A percentile compares a stretch with the other conserved stretches of the same genome.
phyloP scores from a whole-genome alignment of 2,113 vertebrate genomes.

The Nerophis ophidion region DNA sequence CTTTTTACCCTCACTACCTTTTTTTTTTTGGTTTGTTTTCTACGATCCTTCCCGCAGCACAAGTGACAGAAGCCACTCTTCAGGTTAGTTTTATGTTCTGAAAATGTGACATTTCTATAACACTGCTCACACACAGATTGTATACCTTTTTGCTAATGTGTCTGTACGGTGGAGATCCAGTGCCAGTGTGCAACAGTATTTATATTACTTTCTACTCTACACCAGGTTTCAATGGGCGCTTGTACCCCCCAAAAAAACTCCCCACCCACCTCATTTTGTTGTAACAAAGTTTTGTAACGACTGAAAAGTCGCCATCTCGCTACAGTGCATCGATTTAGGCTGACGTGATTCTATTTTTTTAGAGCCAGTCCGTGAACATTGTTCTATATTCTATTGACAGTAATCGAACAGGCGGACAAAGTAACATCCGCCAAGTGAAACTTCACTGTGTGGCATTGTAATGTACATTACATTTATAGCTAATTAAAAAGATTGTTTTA shows the following conservation, averaged over 20 bases:
- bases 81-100: constrained; percentile 25
- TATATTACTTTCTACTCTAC: constrained; percentile 60
- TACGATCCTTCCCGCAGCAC: constrained; percentile 53
- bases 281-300: constrained; percentile 12
- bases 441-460: no score
- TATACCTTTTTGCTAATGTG: constrained; percentile 51
- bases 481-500: no score
- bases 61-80: constrained; percentile 37
- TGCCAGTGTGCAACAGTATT: constrained; percentile 52
- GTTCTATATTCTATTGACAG: no score
- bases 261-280: constrained; percentile 1
- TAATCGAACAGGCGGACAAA: background rate
- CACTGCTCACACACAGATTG: constrained; percentile 43
- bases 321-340: constrained; percentile 11
- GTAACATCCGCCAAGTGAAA: background rate
- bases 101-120: constrained; percentile 16
- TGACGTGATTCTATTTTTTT: background rate
- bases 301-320: constrained; percentile 32
- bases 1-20: constrained; percentile 10
- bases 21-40: constrained; percentile 15
- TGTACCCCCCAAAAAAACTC: constrained; percentile 24
- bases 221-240: constrained; percentile 41
- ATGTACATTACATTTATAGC: no score
- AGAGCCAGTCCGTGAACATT: background rate
- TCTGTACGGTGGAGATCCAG: constrained; percentile 69